Evolutionary conservation across 2,113 vertebrate genomes (phyloP).

Genomic region (Siniperca chuatsi): DNA sequence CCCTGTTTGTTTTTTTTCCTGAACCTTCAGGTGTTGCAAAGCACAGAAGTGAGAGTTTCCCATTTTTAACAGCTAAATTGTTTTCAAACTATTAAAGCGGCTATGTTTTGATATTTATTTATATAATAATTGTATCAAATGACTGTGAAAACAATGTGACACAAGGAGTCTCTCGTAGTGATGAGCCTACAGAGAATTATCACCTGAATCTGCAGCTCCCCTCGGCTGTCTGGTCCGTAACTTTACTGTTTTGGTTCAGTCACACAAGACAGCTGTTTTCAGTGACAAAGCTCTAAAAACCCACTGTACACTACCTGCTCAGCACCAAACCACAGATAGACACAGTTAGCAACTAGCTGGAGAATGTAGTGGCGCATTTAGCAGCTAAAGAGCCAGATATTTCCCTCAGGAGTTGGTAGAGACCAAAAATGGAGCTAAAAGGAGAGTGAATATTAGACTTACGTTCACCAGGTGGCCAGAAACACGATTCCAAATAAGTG

Average conservation of each 20-base stretch:
- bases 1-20: background rate
- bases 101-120: background rate
- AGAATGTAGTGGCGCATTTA: background rate
- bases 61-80: background rate
- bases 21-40: background rate
- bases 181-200: background rate
- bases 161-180: too few relatives aligned
- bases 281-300: background rate
- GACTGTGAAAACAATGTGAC: background rate
- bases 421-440: background rate
- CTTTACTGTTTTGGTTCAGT: background rate
- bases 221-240: background rate
- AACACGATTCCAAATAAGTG: background rate
- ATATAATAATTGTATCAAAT: background rate
- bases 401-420: background rate
- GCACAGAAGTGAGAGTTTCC: background rate
- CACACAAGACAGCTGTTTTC: background rate
- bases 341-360: background rate
- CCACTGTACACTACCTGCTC: background rate
- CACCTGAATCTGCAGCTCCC: background rate
- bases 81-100: background rate
- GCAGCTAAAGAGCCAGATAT: background rate
- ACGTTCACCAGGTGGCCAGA: background rate
- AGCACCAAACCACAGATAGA: background rate
- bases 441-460: background rate